Base-by-base conservation (phyloP, 2,797 vertebrate species). In the Miichthys miiuy region DNA sequence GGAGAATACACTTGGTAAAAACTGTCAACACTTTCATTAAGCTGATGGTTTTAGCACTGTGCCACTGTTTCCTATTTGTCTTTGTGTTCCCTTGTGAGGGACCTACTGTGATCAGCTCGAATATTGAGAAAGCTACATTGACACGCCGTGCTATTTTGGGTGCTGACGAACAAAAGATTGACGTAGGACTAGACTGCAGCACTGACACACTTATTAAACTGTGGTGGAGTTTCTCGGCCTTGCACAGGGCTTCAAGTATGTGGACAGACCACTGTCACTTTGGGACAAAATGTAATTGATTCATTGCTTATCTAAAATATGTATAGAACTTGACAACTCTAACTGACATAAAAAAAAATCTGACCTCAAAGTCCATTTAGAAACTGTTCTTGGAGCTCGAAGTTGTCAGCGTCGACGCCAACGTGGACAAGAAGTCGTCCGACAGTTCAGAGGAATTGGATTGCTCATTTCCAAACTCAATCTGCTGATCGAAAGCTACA, bases 11-110 rank as follows among this genome's bases (percentile, higher is more conserved):
- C 79, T 73, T 77, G 47, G 71, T 23, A 46, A 74, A 61, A 48
- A 66, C 71, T 82, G 77, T 86, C 78, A 69, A 55, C 61, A 6
- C 63, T 77, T 85, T 77, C 27, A 74, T 88, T 72, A 74, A 8
- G 80, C 48, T 56, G 60, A 68, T 57, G 44, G 38, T 74, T 87
- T 83, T 48, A 76, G 27, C 48, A 47, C 34, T 17, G 55, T 41
- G 72, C 34, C 73, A 68, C 75, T 16, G 57, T 68, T 84, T 85
- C 52, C 64, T n/a, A 18, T 74, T 81, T 68, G 44, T 17, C 21
- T 30, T 65, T 56, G 34, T 34, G 44, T 14, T 79, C 68, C 68
- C 65, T 50, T 9, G 41, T 56, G 64, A 73, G 70, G 75, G 57
- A 66, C 52, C 42, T 8, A 12, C 67, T 77, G 71, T 50, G 64